Percentiles rank a stretch among this genome's conserved stretches.
phyloP scores from a whole-genome alignment of 2,113 vertebrate species.

The Sander lucioperca region DNA sequence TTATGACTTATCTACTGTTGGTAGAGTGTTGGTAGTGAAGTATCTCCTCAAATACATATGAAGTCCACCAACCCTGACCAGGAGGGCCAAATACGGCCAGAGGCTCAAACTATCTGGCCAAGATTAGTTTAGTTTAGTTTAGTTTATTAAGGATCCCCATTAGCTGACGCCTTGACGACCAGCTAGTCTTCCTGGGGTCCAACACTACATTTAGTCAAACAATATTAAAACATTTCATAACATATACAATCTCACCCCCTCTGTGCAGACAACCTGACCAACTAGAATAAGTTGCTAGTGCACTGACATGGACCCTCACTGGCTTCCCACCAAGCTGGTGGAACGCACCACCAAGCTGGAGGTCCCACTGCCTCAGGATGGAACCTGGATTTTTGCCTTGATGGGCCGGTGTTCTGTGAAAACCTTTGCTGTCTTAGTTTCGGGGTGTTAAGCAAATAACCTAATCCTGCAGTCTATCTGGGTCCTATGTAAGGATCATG shows the following conservation, averaged over 20 bases:
- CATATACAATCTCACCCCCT: neutral
- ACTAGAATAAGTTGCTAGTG: neutral
- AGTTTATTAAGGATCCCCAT: too few species aligned
- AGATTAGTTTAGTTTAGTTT: too few species aligned
- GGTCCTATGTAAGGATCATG: too few species aligned
- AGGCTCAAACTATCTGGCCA: neutral
- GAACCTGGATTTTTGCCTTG: too few species aligned
- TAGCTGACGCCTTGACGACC: too few species aligned
- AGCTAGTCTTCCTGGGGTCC: too few species aligned
- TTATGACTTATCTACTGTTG: conserved; percentile 1
- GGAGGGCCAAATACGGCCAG: neutral
- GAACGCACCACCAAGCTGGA: neutral
- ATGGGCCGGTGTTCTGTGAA: too few species aligned
- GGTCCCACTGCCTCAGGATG: neutral
- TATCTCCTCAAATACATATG: neutral
- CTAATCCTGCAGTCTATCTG: too few species aligned
- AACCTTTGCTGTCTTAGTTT: too few species aligned
- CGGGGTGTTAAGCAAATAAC: neutral
- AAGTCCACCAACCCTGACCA: neutral
- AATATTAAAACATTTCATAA: too few species aligned
- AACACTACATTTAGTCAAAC: too few species aligned
- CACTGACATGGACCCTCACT: conserved; percentile 3
- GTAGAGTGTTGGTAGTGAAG: neutral
- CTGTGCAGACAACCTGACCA: neutral
- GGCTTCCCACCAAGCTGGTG: neutral